Evolutionary conservation across 2,113 vertebrate species (phyloP).

Genomic region (Lepisosteus oculatus): DNA sequence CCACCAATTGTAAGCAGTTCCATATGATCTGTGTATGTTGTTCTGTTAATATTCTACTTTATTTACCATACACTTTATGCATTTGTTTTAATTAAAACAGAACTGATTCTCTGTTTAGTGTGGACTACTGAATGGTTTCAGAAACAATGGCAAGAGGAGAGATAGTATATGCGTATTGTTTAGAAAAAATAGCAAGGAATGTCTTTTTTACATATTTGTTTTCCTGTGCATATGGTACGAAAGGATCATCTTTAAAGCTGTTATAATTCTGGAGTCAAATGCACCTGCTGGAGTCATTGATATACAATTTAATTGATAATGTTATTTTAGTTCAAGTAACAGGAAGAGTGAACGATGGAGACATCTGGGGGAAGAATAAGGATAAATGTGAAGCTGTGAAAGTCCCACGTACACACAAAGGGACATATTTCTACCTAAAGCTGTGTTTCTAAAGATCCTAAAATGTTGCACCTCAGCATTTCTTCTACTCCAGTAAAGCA

Average conservation of each 20-base stretch:
- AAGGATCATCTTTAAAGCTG: slow-evolving; percentile 2
- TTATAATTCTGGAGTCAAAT: neutral
- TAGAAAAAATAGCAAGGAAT: neutral
- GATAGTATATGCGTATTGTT: too few relatives aligned
- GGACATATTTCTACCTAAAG: neutral
- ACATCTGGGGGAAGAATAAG: slow-evolving; percentile 51
- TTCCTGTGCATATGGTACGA: neutral
- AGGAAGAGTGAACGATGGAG: slow-evolving; percentile 12
- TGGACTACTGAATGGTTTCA: too few relatives aligned
- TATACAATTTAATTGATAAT: slow-evolving; percentile 26
- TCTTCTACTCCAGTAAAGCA: too few relatives aligned
- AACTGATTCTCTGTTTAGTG: too few relatives aligned
- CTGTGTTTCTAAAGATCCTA: neutral
- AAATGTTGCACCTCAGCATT: neutral
- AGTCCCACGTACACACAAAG: slow-evolving; percentile 4
- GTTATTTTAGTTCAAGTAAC: slow-evolving; percentile 35
- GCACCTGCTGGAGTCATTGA: slow-evolving; percentile 37
- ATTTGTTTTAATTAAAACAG: too few relatives aligned
- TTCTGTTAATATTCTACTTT: too few relatives aligned
- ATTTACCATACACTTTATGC: too few relatives aligned
- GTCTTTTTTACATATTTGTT: neutral
- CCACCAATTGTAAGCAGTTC: too few relatives aligned
- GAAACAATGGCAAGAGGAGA: too few relatives aligned
- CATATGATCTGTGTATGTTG: too few relatives aligned
- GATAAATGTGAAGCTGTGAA: slow-evolving; percentile 43